Evolutionary conservation across 2,113 vertebrate species (phyloP).

Genomic region (zebrafish (Danio rerio)): GRCz12tu NC_133179.1:24513501-24514000

Average conservation of each 20-base stretch:
- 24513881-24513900: constrained; percentile 25
- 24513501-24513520: too few relatives aligned
- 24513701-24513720: not conserved
- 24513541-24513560: too few relatives aligned
- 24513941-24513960: constrained; percentile 30
- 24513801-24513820: constrained; percentile 30
- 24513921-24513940: constrained; percentile 25
- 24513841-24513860: constrained; percentile 42
- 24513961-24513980: constrained; percentile 24
- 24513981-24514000: constrained; percentile 42
- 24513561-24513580: too few relatives aligned
- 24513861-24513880: constrained; percentile 28
- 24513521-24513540: too few relatives aligned
- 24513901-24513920: constrained; percentile 45
- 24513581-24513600: too few relatives aligned
- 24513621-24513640: not conserved
- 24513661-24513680: not conserved
- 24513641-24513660: not conserved
- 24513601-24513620: too few relatives aligned
- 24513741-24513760: not conserved
- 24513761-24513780: constrained; percentile 7
- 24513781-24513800: constrained; percentile 14
- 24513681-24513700: not conserved
- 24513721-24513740: not conserved
- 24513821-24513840: constrained; percentile 35